phyloP scores from a whole-genome alignment of 2,888 invertebrate genomes.

The Notodonta dromedarius region DNA sequence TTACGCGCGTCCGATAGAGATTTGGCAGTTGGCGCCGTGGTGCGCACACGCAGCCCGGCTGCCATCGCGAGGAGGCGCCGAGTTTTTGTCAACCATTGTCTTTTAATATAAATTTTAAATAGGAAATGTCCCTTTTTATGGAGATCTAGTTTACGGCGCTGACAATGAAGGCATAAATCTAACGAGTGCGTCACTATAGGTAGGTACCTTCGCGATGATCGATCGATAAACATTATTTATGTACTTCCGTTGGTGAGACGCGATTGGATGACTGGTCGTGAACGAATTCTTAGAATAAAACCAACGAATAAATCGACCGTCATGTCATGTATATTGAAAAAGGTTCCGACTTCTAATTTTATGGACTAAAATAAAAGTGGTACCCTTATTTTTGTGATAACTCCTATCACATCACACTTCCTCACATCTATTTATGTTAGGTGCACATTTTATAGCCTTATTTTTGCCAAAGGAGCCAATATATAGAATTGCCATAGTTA shows the following conservation, averaged over 20 bases:
- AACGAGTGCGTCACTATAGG: constrained; percentile 71
- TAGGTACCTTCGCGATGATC: constrained; percentile 70
- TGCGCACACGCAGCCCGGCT: constrained; percentile 54
- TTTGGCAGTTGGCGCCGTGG: constrained; percentile 83
- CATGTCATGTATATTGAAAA: background rate
- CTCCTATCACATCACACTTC: no score
- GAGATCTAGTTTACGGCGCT: constrained; percentile 83
- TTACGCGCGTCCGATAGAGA: constrained; percentile 83
- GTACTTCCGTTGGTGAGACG: constrained; percentile 74
- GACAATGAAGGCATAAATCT: constrained; percentile 84
- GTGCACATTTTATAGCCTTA: no score
- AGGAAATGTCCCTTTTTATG: constrained; percentile 84
- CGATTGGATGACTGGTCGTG: constrained; percentile 60
- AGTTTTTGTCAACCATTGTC: constrained; percentile 83
- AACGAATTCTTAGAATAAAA: constrained; percentile 59
- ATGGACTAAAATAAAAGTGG: background rate
- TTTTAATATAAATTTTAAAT: constrained; percentile 84
- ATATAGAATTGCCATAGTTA: no score
- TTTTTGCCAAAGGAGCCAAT: no score
- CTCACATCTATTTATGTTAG: no score
- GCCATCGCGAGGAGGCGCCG: constrained; percentile 77
- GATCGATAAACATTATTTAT: constrained; percentile 84
- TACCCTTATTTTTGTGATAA: no score
- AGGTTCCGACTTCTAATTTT: background rate
- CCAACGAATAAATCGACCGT: constrained; percentile 33